Conservation (phyloP, 1,140 invertebrate species). For the Drepana arcuata region DNA sequence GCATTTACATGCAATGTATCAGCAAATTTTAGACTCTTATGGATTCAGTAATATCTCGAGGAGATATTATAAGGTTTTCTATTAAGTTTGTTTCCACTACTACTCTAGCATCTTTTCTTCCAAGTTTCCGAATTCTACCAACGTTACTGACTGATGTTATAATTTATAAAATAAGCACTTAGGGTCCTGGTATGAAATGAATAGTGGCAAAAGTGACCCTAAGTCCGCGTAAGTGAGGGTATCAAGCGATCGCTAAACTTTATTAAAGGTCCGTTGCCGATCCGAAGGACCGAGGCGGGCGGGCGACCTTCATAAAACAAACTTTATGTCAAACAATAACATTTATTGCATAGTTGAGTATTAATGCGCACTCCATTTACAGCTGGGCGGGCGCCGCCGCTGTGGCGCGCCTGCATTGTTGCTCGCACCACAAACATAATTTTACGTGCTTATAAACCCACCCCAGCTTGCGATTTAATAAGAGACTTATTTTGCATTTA, state of each 20-base stretch:
- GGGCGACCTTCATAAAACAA: constrained; percentile 55
- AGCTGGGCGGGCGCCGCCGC: constrained; percentile 42
- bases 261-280: constrained; percentile 39
- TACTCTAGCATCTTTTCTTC: no score
- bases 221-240: constrained; percentile 8
- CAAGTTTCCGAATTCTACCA: no score
- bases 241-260: constrained; percentile 30
- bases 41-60: no score
- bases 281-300: constrained; percentile 24
- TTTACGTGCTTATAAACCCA: constrained; percentile 29
- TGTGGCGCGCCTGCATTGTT: constrained; percentile 36
- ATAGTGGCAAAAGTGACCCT: no score
- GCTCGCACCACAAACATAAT: constrained; percentile 31
- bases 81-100: no score
- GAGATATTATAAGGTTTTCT: no score
- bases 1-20: no score
- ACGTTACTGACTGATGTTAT: no score
- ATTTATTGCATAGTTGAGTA: constrained; percentile 63
- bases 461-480: constrained; percentile 20
- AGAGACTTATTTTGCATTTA: no score
- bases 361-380: constrained; percentile 61
- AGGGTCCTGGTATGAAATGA: no score
- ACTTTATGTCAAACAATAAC: constrained; percentile 67
- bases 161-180: no score
- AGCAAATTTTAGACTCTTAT: no score